Evolutionary conservation across 2,113 vertebrate species (phyloP).

Genomic region (Cichladusa arquata): DNA sequence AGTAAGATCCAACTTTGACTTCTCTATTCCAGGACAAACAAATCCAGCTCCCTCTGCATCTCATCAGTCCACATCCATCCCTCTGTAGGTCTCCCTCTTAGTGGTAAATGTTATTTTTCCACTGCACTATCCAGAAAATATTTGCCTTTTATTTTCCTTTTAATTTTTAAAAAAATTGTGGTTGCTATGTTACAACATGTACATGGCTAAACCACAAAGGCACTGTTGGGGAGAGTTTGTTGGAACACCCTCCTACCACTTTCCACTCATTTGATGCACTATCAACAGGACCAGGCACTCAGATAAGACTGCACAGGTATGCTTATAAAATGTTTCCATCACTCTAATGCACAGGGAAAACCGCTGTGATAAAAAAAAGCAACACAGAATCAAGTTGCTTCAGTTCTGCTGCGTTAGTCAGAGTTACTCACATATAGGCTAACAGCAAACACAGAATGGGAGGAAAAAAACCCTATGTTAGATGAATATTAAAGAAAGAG

Average conservation of each 20-base stretch:
- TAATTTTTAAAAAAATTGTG: not conserved
- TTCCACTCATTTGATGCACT: not conserved
- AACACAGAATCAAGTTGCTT: not conserved
- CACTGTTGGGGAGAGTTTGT: not conserved
- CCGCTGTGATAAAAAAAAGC: not conserved
- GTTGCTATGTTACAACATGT: not conserved
- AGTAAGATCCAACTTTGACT: not conserved
- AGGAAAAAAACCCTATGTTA: not conserved
- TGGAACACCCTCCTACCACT: not conserved
- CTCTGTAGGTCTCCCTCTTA: not conserved
- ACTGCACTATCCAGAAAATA: not conserved
- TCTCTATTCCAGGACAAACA: not conserved
- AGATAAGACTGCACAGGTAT: not conserved
- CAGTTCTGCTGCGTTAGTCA: not conserved
- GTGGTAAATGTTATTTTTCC: not conserved
- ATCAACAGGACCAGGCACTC: not conserved
- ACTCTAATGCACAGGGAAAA: not conserved
- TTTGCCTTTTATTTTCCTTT: not conserved
- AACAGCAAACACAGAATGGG: not conserved
- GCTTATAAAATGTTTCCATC: not conserved
- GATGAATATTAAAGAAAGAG: not conserved
- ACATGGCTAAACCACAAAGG: not conserved
- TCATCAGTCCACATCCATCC: not conserved
- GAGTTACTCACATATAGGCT: not conserved
- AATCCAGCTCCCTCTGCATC: not conserved